phyloP scores from a whole-genome alignment of 2,797 vertebrate genomes.

The Parambassis ranga region DNA sequence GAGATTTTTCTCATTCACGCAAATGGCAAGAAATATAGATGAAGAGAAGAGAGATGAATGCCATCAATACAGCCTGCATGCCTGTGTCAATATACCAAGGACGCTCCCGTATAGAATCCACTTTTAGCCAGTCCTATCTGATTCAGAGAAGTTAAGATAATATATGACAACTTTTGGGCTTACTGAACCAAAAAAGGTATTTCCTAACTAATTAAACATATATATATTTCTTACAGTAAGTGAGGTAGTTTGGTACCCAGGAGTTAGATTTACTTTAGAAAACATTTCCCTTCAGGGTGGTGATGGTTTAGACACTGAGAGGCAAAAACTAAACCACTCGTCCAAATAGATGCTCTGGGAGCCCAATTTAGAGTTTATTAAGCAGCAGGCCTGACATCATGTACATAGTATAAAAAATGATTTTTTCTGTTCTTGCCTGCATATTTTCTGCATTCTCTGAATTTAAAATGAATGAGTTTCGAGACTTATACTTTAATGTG shows the following conservation, averaged over 20 bases:
- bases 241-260: not conserved
- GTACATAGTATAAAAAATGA: slow-evolving; percentile 12
- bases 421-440: slow-evolving; percentile 25
- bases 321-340: slow-evolving; percentile 24
- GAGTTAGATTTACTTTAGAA: slow-evolving; percentile 30
- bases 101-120: too few relatives aligned
- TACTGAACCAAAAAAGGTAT: not conserved
- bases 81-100: too few relatives aligned
- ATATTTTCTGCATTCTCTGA: slow-evolving; percentile 7
- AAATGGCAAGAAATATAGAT: too few relatives aligned
- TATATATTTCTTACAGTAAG: too few relatives aligned
- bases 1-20: too few relatives aligned
- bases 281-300: slow-evolving; percentile 22
- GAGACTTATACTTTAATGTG: slow-evolving; percentile 53
- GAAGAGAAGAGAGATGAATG: too few relatives aligned
- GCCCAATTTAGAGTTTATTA: slow-evolving; percentile 48
- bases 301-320: slow-evolving; percentile 33
- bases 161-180: not conserved
- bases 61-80: too few relatives aligned
- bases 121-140: not conserved
- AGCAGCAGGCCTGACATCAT: slow-evolving; percentile 31
- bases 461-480: slow-evolving; percentile 35
- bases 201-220: not conserved
- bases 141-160: not conserved
- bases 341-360: slow-evolving; percentile 34